Base-by-base conservation (phyloP, 2,888 invertebrate genomes). In the Cryptocheilus praepositus region DNA sequence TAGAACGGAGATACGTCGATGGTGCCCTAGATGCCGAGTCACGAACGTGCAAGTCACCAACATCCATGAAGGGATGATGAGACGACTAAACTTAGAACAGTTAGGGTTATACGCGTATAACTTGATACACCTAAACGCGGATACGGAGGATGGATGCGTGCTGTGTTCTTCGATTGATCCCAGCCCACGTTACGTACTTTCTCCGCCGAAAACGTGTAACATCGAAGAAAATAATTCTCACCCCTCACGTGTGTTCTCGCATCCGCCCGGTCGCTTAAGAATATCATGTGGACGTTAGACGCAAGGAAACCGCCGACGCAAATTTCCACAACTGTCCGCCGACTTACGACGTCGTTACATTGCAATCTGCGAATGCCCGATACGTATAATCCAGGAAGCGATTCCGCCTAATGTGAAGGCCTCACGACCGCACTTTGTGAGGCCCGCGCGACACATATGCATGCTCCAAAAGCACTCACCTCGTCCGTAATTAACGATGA, bases 321-420 rank as follows among this genome's bases (percentile, higher is more conserved):
- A 69, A 69, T 76, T 76, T 62, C 74, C 22, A 73, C 64, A 76
- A 83, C 83, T 82, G 74, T 72, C 76, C 71, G 76, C 73, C 81
- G 76, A 85, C 76, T 85, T 85, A 85, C 79, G 83, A 81, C 77
- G 77, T 85, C 83, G 75, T 86, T 85, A 83, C 80, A 79, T 71
- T 66, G 78, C 80, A 84, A 86, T 85, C 83, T 81, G 68, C 62
- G 71, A 77, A 74, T 74, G 76, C 69, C 22, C 19, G 19, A 67
- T 69, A 74, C 61, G 67, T 44, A 56, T 71, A 73, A 64, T 65
- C 61, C 36, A 64, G 52, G 67, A 55, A 73, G 69, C 73, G 78
- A 81, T 75, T 79, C 79, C 69, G 72, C 74, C 79, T 79, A 81
- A 85, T 83, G 79, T 69, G 71, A 72, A 71, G 67, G 61, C 7